Percentiles rank a stretch among this genome's conserved stretches.
These are phyloP conservation scores for Gallinago jamesoni DNA, from an alignment of 2,113 vertebrate species.

Conservation along the genomic window DNA sequence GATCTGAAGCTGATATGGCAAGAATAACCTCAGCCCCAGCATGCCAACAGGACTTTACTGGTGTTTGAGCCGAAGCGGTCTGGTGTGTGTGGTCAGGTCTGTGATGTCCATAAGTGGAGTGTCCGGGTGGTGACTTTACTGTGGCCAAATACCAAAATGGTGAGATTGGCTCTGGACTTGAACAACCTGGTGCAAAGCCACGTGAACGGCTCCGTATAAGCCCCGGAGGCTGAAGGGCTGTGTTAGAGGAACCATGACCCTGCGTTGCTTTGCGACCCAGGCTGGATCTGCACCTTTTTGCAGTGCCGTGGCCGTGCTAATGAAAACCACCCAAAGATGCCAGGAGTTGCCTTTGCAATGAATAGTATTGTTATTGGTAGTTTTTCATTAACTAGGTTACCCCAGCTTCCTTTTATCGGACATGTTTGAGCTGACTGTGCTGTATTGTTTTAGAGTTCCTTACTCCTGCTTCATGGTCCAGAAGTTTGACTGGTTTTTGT, in stretches of 20 bases:
- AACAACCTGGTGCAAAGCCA: not conserved
- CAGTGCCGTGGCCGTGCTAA: not conserved
- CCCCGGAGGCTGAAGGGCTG: not conserved
- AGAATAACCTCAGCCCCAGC: not conserved
- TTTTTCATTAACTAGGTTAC: constrained; percentile 65
- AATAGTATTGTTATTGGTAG: constrained; percentile 38
- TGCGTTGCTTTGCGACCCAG: not conserved
- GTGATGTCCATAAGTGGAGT: accelerated
- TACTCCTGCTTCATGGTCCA: constrained; percentile 56
- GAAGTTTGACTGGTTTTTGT: constrained; percentile 24
- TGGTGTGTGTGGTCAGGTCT: not conserved
- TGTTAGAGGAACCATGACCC: not conserved
- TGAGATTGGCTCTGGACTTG: not conserved
- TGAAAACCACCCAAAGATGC: constrained; percentile 26
- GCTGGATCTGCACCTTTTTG: not conserved
- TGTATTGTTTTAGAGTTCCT: constrained; percentile 13
- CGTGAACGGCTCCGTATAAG: not conserved
- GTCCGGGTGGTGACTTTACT: accelerated
- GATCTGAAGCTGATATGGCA: not conserved
- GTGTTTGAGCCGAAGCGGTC: not conserved
- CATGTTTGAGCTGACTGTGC: constrained; percentile 1
- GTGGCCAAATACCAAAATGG: not conserved
- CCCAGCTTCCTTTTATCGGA: constrained; percentile 48
- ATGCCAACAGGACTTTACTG: not conserved
- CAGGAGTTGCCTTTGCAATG: constrained; percentile 15